Base-by-base conservation (phyloP, 2,888 invertebrate species). In the Drosophila tanythrix region DNA sequence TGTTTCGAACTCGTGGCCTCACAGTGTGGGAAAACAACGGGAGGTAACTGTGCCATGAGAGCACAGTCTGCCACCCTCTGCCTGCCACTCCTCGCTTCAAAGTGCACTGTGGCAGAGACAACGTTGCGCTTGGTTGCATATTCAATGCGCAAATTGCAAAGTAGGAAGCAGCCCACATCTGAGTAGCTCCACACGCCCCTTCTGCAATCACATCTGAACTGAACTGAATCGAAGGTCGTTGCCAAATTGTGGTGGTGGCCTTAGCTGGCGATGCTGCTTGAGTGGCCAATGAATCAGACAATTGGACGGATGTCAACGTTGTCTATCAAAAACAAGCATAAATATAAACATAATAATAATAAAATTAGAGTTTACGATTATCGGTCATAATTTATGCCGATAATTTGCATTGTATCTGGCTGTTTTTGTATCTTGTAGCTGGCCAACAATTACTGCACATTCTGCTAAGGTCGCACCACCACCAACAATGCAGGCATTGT, bases 11-110 rank as follows among this genome's bases (percentile, higher is more conserved):
- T 58, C 51, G 59, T 64, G 67, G 67, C 81, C 83, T 76, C 65
- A 56, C 70, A 59, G 71, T 90, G 88, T 88, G 87, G 87, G 87
- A 88, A 88, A 69, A 43, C 50, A 46, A 61, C 81, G 65, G 59
- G 65, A 63, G 81, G 59, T 76, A 84, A 84, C 80, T 88, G 79
- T 89, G 90, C 83, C 90, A 90, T 75, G 82, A 76, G 89, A 76
- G 74, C 79, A 69, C 50, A 43, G 13, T 40, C 25, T 11, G n/a
- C 43, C 27, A 55, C 43, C 10, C 27, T 18, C 43, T 25, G 27
- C 18, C 21, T 55, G 40, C 38, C 38, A 15, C 36, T 35, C 51
- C 38, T 1, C 25, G 27, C 29, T 13, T 21, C n/a, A 52, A 46
- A 66, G 74, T 79, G 75, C 79, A 74, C 31, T 78, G 53, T 59